Conservation (phyloP, 2,888 invertebrate species). For the Brachyptera risi region DNA sequence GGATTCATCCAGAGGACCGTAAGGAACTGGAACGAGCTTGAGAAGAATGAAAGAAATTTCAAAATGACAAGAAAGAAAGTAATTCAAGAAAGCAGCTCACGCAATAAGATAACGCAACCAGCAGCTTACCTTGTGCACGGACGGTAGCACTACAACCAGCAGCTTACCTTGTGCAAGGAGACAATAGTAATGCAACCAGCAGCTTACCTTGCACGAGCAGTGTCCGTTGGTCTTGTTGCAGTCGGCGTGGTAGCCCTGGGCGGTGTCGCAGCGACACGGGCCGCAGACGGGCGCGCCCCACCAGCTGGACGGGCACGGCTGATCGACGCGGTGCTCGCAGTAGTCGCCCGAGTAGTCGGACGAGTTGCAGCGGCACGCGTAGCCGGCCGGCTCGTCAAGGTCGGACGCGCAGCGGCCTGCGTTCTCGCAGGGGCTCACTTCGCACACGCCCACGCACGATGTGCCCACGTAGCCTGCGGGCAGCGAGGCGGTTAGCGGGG, state of each 20-base stretch:
- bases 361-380: constrained; percentile 76
- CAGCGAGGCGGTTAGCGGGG: too few relatives aligned
- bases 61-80: too few relatives aligned
- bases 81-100: too few relatives aligned
- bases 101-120: too few relatives aligned
- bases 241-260: constrained; percentile 83
- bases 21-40: too few relatives aligned
- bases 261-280: constrained; percentile 82
- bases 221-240: constrained; percentile 85
- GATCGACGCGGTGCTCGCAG: constrained; percentile 48
- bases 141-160: too few relatives aligned
- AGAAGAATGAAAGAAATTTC: too few relatives aligned
- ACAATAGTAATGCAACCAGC: too few relatives aligned
- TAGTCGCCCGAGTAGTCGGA: constrained; percentile 59
- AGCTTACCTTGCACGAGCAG: constrained; percentile 78
- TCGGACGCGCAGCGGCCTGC: constrained; percentile 67
- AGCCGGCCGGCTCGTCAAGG: constrained; percentile 52
- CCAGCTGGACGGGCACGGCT: constrained; percentile 88
- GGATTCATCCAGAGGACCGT: too few relatives aligned
- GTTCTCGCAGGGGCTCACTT: constrained; percentile 72
- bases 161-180: too few relatives aligned
- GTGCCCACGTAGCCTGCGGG: constrained; percentile 70
- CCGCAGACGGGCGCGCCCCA: constrained; percentile 94
- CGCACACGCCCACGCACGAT: constrained; percentile 77
- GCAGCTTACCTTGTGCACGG: too few relatives aligned